Evolutionary conservation across 1,140 invertebrate genomes (phyloP), one percentile per base, ranked within the genome.

Genomic region (Drosophila aff.): DNA sequence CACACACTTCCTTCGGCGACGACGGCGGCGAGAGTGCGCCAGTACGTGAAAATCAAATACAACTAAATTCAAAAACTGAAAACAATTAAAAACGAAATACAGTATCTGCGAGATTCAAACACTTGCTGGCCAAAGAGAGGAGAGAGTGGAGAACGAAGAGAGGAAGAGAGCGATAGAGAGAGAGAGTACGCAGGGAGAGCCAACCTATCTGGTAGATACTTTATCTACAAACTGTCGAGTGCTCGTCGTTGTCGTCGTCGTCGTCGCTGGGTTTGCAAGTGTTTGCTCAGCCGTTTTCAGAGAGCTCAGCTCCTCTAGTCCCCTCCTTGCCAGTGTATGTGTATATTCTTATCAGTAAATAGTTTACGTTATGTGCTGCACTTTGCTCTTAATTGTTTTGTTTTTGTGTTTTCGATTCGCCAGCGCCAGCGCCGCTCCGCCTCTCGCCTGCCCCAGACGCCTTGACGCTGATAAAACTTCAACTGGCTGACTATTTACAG

Each of bases 81-180:
- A 89, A 89, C 82, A 89, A 89, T 89, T 89, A 85, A 90, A 87
- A 82, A 89, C 71, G 85, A 89, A 89, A 89, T 81, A 69, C 67
- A 83, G 84, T 81, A 80, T 80, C 77, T 87, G 74, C 68, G 84
- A 87, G 66, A 76, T 90, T 89, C 65, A 87, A 84, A 80, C 61
- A 77, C 69, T 76, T 62, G 67, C 69, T 50, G 50, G 47, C 58
- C 47, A 18, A 28, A 36, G 23, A 15, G 62, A 18, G n/a, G 23
- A 41, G 43, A 44, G 38, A 52, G 16, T 11, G 44, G 62, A 40
- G 41, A 16, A 26, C 15, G 23, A 3, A 49, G 41, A 60, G 18
- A 38, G 28, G 10, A 16, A 31, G 61, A 47, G 66, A 18, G 31
- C 4, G 1, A n/a, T 33, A 43, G 43, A 23, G 75, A 38, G 60